Evolutionary conservation across 2,113 vertebrate species (phyloP).

Genomic region (Ellobius talpinus): DNA sequence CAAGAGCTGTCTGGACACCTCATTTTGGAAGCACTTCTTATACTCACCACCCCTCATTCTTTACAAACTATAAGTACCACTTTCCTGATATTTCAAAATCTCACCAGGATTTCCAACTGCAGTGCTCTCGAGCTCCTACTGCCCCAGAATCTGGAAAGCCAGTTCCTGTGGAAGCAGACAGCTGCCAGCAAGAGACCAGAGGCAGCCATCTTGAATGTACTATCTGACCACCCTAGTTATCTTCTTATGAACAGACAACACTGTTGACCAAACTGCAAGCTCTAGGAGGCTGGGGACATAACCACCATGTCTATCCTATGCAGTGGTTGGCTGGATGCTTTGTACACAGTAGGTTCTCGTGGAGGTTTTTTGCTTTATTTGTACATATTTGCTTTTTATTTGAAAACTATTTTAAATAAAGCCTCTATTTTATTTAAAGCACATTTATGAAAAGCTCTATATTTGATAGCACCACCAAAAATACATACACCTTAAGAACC

Average conservation of each 20-base stretch:
- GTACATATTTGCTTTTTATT: neutral
- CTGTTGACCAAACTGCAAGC: neutral
- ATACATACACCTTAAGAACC: constrained; percentile 29
- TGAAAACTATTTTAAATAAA: neutral
- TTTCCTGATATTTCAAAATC: neutral
- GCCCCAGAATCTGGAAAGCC: neutral
- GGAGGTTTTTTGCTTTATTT: neutral
- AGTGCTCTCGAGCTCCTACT: neutral
- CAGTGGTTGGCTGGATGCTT: neutral
- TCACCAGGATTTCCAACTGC: neutral
- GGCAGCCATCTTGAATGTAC: neutral
- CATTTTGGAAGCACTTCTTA: accelerated
- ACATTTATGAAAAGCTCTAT: neutral
- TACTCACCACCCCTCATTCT: accelerated
- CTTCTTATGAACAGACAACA: neutral
- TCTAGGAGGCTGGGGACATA: neutral
- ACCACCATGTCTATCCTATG: neutral
- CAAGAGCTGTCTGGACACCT: neutral
- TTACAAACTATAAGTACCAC: accelerated
- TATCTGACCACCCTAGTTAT: neutral
- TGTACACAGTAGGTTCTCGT: neutral
- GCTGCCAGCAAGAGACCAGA: neutral
- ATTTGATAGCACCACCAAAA: neutral
- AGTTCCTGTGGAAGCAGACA: neutral
- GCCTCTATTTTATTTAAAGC: neutral